Base-by-base conservation (phyloP, 2,113 vertebrate species). In the Aegotheles bennettii region DNA sequence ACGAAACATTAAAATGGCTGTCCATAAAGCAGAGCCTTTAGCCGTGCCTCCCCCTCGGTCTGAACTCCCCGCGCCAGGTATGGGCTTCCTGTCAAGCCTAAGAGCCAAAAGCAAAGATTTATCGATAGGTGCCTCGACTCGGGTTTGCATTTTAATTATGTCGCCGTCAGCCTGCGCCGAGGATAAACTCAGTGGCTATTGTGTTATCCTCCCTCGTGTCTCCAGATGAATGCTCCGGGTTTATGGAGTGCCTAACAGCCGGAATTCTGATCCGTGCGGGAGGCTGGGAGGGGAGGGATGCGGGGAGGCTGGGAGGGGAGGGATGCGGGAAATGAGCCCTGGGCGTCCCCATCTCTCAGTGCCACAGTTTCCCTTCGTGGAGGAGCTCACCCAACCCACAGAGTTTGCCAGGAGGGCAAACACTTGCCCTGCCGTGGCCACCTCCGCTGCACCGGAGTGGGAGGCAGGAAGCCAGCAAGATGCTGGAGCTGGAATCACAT, bases 41-140 rank as follows among this genome's bases (percentile, higher is more conserved):
- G 50, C 97, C 9, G 28, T 50, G 86, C 96, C 97, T 97, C 94
- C 94, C 92, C 95, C 87, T 93, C 74, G 11, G 78, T 81, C 92
- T 69, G 85, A 83, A 43, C 77, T 69, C 84, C 78, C 91, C 3
- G 36, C 33, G 1, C 96, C 96, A 93, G 89, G 93, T 96, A 97
- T 96, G 95, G 95, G 94, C 67, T 98, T 97, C 96, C 97, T 97
- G 97, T 98, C 97, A 97, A 94, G 95, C 87, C 91, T 40, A 14
- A 90, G 95, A 97, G 96, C 96, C 95, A 94, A 95, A 94, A 96
- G 97, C 96, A 95, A 97, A 97, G 98, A 97, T 98, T 97, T 97
- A 98, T 98, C 33, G 74, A 94, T 95, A 69, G 97, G 74, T 87
- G 86, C 81, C 92, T 64, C 70, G 96, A 85, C 93, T 97, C 91